Evolutionary conservation across 2,888 invertebrate species (phyloP).

Genomic region (Buathra laborator): DNA sequence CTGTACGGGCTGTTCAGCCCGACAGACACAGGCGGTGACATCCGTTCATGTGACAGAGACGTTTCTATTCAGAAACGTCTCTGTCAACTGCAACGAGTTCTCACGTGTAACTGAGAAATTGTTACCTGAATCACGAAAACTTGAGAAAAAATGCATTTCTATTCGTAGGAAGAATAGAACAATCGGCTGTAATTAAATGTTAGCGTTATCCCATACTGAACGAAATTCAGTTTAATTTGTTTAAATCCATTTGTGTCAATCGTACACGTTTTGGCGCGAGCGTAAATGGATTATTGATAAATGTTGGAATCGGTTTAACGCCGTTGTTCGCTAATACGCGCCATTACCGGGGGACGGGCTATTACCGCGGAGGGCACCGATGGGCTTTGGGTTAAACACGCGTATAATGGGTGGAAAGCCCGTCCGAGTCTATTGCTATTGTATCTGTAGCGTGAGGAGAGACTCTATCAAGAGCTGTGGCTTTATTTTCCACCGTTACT

Average conservation of each 20-base stretch:
- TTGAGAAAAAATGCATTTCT: not conserved
- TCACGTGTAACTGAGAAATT: not conserved
- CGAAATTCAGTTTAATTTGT: not conserved
- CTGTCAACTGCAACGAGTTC: not conserved
- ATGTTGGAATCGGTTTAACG: constrained; percentile 33
- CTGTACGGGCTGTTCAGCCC: not conserved
- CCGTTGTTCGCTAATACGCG: constrained; percentile 39
- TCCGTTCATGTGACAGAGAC: too few relatives aligned
- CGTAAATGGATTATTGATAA: constrained; percentile 35
- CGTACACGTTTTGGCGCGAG: not conserved
- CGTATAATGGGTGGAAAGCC: constrained; percentile 41
- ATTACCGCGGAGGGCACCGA: constrained; percentile 41
- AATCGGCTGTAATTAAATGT: not conserved
- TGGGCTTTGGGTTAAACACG: constrained; percentile 41
- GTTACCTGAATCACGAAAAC: constrained; percentile 59
- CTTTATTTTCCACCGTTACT: constrained; percentile 6
- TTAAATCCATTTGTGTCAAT: not conserved
- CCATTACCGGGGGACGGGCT: constrained; percentile 28
- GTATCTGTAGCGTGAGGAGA: not conserved
- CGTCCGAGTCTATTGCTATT: constrained; percentile 7
- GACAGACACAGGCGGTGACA: too few relatives aligned
- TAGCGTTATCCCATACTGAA: not conserved
- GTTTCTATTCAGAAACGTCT: not conserved
- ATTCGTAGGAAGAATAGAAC: not conserved
- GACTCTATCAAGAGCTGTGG: constrained; percentile 19